phyloP scores from a whole-genome alignment of 2,113 vertebrate genomes.

The Polypterus bichir region DNA sequence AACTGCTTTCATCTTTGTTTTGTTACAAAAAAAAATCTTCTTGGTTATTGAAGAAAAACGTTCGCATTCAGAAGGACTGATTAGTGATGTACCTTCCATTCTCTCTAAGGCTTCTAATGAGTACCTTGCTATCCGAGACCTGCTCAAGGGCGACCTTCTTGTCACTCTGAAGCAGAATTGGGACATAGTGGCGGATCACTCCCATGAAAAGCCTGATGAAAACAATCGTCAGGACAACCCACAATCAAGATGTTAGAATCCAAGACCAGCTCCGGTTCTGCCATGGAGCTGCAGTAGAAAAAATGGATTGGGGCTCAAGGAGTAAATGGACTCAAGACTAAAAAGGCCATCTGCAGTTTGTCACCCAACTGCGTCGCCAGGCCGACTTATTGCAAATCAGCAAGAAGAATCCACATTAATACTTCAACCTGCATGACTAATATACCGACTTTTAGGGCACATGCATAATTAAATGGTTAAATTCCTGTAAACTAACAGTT shows the following conservation, averaged over 20 bases:
- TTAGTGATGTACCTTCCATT: slow-evolving; percentile 97
- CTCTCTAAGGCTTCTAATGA: slow-evolving; percentile 92
- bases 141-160: slow-evolving; percentile 92
- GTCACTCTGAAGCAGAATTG: slow-evolving; percentile 89
- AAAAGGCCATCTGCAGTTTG: no score
- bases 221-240: slow-evolving; percentile 93
- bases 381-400: no score
- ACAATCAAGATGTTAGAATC: slow-evolving; percentile 92
- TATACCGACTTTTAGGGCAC: no score
- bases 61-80: slow-evolving; percentile 94
- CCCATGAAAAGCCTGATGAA: slow-evolving; percentile 95
- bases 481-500: no score
- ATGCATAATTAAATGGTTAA: no score
- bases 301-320: no score
- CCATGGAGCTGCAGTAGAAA: slow-evolving; percentile 54
- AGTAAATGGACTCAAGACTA: no score
- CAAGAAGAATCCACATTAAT: no score
- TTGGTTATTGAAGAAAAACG: slow-evolving; percentile 96
- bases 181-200: slow-evolving; percentile 93
- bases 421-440: no score
- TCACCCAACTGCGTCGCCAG: no score
- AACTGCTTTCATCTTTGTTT: slow-evolving; percentile 97
- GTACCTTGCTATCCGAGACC: slow-evolving; percentile 95
- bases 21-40: slow-evolving; percentile 98
- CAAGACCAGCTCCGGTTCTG: slow-evolving; percentile 82